A percentile compares a stretch with the other conserved stretches of the same genome.
phyloP scores from a whole-genome alignment of 2,888 invertebrate species.

The Drosophila colorata region DNA sequence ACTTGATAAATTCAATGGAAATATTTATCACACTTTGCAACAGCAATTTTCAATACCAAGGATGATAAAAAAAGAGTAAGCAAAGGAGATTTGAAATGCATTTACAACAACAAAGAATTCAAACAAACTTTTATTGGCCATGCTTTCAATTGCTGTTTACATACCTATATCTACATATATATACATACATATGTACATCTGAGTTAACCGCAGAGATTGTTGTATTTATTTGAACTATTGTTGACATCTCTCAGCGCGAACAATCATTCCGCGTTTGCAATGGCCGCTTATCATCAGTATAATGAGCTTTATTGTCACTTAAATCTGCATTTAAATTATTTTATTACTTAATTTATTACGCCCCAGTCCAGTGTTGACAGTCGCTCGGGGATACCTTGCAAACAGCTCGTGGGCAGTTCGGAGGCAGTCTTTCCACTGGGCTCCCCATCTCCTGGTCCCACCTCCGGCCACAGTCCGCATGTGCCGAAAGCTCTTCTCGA shows the following conservation, averaged over 20 bases:
- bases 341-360: slow-evolving; percentile 70
- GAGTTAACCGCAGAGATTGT: neutral
- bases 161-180: neutral
- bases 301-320: slow-evolving; percentile 76
- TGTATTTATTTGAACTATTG: slow-evolving; percentile 19
- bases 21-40: neutral
- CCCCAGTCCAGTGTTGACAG: slow-evolving; percentile 13
- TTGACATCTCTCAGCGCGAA: slow-evolving; percentile 19
- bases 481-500: slow-evolving; percentile 7
- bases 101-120: neutral
- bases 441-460: slow-evolving; percentile 35
- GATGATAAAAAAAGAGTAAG: too few relatives aligned
- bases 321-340: slow-evolving; percentile 74
- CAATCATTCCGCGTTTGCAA: slow-evolving; percentile 45
- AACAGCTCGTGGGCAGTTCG: slow-evolving; percentile 11
- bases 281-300: slow-evolving; percentile 62
- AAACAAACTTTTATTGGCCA: neutral
- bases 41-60: too few relatives aligned
- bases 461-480: neutral
- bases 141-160: too few relatives aligned
- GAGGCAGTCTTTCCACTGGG: slow-evolving; percentile 16
- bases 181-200: neutral
- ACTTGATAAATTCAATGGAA: neutral
- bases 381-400: slow-evolving; percentile 33
- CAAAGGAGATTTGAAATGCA: too few relatives aligned